Percentiles rank a stretch among this genome's conserved stretches.
Conservation (phyloP, 2,113 vertebrate genomes). For the Eurystomus gularis region DNA sequence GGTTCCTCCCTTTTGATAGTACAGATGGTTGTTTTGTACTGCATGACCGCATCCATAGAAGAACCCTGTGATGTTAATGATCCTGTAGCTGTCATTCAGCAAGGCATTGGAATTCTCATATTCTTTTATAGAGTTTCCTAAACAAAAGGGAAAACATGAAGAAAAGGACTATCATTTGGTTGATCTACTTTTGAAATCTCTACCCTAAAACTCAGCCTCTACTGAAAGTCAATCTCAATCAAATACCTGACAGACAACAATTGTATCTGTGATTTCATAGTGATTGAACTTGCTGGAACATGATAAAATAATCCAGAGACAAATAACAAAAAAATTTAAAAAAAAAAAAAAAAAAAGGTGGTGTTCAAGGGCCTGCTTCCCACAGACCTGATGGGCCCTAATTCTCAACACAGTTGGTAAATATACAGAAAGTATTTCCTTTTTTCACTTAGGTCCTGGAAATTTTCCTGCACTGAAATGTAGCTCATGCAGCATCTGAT, state of each 20-base stretch:
- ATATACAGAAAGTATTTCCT: not conserved
- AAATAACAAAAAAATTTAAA: not conserved
- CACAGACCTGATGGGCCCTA: not conserved
- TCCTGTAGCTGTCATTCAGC: constrained; percentile 77
- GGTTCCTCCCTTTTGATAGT: constrained; percentile 90
- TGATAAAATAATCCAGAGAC: not conserved
- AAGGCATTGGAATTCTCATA: constrained; percentile 82
- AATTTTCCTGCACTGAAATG: not conserved
- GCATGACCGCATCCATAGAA: constrained; percentile 91
- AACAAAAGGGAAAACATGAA: not conserved
- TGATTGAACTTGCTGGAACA: not conserved
- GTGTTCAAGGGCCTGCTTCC: not conserved
- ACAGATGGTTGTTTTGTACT: constrained; percentile 86
- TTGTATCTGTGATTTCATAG: not conserved
- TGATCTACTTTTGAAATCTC: not conserved
- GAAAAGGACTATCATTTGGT: not conserved
- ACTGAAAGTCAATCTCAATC: not conserved
- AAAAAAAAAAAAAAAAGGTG: not conserved
- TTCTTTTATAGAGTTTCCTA: constrained; percentile 86
- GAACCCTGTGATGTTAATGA: constrained; percentile 80
- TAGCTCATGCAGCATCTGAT: not conserved
- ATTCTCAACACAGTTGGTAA: not conserved
- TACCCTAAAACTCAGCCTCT: not conserved
- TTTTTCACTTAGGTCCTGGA: not conserved
- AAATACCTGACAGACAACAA: not conserved